These are phyloP conservation scores for Coenonympha glycerion DNA, from an alignment of 2,888 invertebrate species.

Conservation along the genomic window DNA sequence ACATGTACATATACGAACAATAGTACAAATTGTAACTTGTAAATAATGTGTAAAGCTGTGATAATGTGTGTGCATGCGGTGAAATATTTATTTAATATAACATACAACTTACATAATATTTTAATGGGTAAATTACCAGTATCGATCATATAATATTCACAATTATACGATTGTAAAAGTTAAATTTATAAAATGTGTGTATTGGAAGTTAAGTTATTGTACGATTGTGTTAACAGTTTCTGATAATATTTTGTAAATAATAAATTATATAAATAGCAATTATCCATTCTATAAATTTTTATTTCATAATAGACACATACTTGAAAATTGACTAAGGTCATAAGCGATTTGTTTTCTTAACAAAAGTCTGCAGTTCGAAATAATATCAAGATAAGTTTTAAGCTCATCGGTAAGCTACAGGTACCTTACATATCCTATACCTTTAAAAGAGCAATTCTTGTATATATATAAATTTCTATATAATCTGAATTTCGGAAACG, in stretches of 20 bases:
- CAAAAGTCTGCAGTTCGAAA: too few species aligned
- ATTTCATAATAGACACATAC: background rate
- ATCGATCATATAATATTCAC: background rate
- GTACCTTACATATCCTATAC: too few species aligned
- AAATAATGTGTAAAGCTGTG: constrained; percentile 34
- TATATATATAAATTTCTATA: too few species aligned
- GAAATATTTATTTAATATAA: constrained; percentile 6
- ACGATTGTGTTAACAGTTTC: constrained; percentile 22
- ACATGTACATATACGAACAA: constrained; percentile 20
- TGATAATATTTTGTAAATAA: constrained; percentile 22
- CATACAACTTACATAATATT: background rate
- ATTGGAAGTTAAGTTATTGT: constrained; percentile 26
- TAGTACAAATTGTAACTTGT: constrained; percentile 26
- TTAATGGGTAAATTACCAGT: background rate
- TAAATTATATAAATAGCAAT: constrained; percentile 12
- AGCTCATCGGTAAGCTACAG: too few species aligned
- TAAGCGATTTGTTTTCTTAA: too few species aligned
- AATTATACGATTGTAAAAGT: background rate
- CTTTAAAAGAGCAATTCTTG: too few species aligned
- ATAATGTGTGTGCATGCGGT: constrained; percentile 29
- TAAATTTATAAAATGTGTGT: constrained; percentile 16
- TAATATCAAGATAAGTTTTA: too few species aligned
- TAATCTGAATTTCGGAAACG: too few species aligned
- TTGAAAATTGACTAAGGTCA: too few species aligned
- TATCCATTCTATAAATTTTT: background rate